Base-by-base conservation (phyloP, 1,140 invertebrate genomes). In the Drosophila virilis region DNA sequence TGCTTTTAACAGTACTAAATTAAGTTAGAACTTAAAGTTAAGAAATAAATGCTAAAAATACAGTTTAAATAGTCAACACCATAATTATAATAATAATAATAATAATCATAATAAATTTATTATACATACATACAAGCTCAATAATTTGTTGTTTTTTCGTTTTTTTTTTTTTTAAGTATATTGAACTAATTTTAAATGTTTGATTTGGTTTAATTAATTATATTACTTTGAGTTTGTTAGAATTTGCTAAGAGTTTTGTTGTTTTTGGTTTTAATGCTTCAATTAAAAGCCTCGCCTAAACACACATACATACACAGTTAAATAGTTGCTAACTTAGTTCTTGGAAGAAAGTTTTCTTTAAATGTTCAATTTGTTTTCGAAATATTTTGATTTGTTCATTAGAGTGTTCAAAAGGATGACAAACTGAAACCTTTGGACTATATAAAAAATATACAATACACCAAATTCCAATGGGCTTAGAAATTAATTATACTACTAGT, bases 71-170 rank as follows among this genome's bases (percentile, higher is more conserved):
- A 66, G 75, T 78, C 66, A 82, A 78, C 75, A 71, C 54, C 65
- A 61, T 74, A 58, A 59, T 77, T 52, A 58, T 51, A 65, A 67
- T 67, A 66, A 68, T 80, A 68, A 74, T 76, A 81, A 71, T 65
- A 48, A 57, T 78, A 82, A 71, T 78, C 45, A 78, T 79, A 80
- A 79, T 84, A 80, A 86, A 86, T 86, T 72, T 86, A 86, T 78
- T 52, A 81, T 86, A 85, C 81, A 82, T 82, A 83, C 78, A 86
- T 86, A 86, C 82, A 86, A 86, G 82, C 82, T 86, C 82, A 80
- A 81, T 35, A 32, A 9, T 59, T 35, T 61, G 54, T 8, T 17
- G 13, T 22, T 61, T 79, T 60, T 74, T 65, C 54, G 1, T 17
- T 17, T 61, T 45, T 12, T 33, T 54, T 61, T 42, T 43, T 72